A percentile compares a stretch with the other conserved stretches of the same genome.
phyloP scores from a whole-genome alignment of 1,140 invertebrate species.

The Bombus confusus region DNA sequence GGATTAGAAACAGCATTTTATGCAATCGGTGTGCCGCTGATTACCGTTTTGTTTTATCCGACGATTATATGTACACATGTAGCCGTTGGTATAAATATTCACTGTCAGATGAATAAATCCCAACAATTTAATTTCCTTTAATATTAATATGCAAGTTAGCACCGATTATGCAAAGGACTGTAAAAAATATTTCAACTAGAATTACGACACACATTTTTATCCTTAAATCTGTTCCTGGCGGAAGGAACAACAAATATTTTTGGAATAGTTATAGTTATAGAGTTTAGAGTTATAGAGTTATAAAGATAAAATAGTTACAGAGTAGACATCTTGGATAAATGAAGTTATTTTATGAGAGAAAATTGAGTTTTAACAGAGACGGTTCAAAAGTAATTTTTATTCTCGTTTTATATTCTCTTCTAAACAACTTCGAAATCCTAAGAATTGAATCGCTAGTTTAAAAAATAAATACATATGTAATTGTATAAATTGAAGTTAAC shows the following conservation, averaged over 20 bases:
- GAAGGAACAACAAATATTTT: not conserved
- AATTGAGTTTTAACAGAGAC: not conserved
- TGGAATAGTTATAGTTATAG: too few species aligned
- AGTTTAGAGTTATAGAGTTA: too few species aligned
- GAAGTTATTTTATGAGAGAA: not conserved
- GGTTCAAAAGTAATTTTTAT: not conserved
- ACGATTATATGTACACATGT: not conserved
- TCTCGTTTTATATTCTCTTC: too few species aligned
- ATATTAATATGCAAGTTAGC: not conserved
- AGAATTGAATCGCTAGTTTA: too few species aligned
- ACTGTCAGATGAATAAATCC: not conserved
- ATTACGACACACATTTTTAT: not conserved
- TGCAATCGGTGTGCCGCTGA: not conserved
- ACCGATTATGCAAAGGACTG: too few species aligned
- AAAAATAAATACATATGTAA: too few species aligned
- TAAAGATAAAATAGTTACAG: not conserved
- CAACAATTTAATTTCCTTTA: not conserved
- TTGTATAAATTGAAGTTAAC: too few species aligned
- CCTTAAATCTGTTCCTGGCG: not conserved
- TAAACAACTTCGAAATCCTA: too few species aligned
- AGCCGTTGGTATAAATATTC: not conserved
- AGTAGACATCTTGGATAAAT: not conserved
- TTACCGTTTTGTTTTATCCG: not conserved
- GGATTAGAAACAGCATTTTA: not conserved
- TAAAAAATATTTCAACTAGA: not conserved